A percentile compares a stretch with the other conserved stretches of the same genome.
Conservation (phyloP, 1,140 invertebrate species). For the Teleogryllus occipitalis region DNA sequence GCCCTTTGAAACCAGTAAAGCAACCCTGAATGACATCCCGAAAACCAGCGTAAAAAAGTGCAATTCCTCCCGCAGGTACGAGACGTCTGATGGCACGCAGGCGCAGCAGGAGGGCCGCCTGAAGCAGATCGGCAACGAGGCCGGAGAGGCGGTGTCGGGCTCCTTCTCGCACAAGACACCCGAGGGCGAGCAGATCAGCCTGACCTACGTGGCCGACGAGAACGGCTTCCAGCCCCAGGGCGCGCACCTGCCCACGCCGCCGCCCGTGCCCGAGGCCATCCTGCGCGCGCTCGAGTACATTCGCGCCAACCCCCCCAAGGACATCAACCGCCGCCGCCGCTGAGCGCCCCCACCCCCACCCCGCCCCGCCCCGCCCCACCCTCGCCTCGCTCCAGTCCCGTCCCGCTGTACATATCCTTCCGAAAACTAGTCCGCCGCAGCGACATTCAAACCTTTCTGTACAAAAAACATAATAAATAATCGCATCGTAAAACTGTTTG, state of each 20-base stretch:
- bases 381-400: too few species aligned
- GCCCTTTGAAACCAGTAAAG: too few species aligned
- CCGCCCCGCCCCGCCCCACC: slow-evolving; percentile 27
- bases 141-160: not conserved
- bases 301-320: slow-evolving; percentile 23
- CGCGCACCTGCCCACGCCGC: slow-evolving; percentile 29
- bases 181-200: slow-evolving; percentile 20
- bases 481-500: not conserved
- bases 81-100: slow-evolving; percentile 54
- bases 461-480: not conserved
- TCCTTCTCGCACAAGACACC: slow-evolving; percentile 23
- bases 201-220: slow-evolving; percentile 23
- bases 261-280: slow-evolving; percentile 28
- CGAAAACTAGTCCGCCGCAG: not conserved
- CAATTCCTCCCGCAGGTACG: slow-evolving; percentile 40
- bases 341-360: slow-evolving; percentile 33
- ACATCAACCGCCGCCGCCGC: slow-evolving; percentile 38
- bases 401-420: not conserved
- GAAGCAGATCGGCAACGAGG: slow-evolving; percentile 41
- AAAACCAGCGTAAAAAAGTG: too few species aligned
- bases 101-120: slow-evolving; percentile 49
- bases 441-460: not conserved
- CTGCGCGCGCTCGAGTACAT: slow-evolving; percentile 21
- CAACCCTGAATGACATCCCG: too few species aligned
- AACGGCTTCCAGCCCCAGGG: slow-evolving; percentile 25